Percentiles rank a stretch among this genome's conserved stretches.
phyloP scores from a whole-genome alignment of 2,113 vertebrate species.

The Siniperca knerii region DNA sequence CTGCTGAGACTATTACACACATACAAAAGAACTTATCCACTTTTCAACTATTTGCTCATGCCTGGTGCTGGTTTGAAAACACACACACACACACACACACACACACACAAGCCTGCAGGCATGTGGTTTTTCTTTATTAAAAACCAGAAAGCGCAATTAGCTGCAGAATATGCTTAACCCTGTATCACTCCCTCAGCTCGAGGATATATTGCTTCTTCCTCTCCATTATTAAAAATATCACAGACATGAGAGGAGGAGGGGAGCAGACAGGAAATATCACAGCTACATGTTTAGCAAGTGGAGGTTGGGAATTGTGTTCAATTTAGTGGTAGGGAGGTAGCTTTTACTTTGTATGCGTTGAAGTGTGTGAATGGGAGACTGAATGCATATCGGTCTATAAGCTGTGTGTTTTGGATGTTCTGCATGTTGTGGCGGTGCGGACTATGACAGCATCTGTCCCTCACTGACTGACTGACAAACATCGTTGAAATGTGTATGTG shows the following conservation, averaged over 20 bases:
- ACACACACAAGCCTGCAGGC: slow-evolving; percentile 55
- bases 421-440: not conserved
- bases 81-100: slow-evolving; percentile 15
- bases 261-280: slow-evolving; percentile 66
- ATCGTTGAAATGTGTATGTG: slow-evolving; percentile 14
- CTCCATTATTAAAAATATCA: slow-evolving; percentile 83
- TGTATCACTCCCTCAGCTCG: slow-evolving; percentile 78
- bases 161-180: slow-evolving; percentile 84
- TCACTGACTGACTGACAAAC: slow-evolving; percentile 10
- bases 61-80: slow-evolving; percentile 47
- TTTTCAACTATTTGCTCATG: slow-evolving; percentile 53
- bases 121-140: slow-evolving; percentile 82
- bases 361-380: not conserved
- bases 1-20: slow-evolving; percentile 1
- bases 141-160: slow-evolving; percentile 84
- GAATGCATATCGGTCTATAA: not conserved
- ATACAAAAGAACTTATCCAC: not conserved
- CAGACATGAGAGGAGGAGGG: slow-evolving; percentile 64
- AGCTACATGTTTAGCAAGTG: slow-evolving; percentile 57
- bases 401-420: not conserved
- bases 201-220: slow-evolving; percentile 82
- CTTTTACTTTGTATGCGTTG: not conserved
- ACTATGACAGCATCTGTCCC: slow-evolving; percentile 1
- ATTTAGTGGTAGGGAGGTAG: slow-evolving; percentile 2
- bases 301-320: slow-evolving; percentile 61